A percentile compares a stretch with the other conserved stretches of the same genome.
These are phyloP conservation scores for Acrobasis repandana DNA, from an alignment of 2,888 invertebrate species.

Conservation along the genomic window DNA sequence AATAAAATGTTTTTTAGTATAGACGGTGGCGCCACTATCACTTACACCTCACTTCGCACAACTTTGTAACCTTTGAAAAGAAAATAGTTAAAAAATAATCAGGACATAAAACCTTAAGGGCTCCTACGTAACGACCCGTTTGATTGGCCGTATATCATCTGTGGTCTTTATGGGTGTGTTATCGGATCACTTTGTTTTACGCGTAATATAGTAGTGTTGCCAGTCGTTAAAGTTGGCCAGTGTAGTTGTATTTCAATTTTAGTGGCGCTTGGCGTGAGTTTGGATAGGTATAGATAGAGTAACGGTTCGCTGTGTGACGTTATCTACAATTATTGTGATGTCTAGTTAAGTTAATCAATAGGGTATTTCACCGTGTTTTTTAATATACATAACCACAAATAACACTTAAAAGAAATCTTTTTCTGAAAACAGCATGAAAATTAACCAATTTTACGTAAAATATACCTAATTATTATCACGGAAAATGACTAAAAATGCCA, in stretches of 20 bases:
- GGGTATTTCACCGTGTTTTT: too few species aligned
- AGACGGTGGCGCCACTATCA: not conserved
- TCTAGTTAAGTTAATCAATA: too few species aligned
- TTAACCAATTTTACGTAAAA: too few species aligned
- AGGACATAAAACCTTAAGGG: constrained; percentile 34
- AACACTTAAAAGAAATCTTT: too few species aligned
- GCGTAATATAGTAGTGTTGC: constrained; percentile 54
- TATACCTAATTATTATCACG: too few species aligned
- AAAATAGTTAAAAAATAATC: constrained; percentile 30
- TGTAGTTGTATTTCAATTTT: constrained; percentile 31
- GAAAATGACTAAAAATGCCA: too few species aligned
- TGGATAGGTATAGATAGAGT: constrained; percentile 9
- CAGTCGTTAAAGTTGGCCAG: constrained; percentile 30
- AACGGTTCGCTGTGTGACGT: too few species aligned
- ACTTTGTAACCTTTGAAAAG: not conserved
- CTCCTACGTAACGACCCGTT: constrained; percentile 33
- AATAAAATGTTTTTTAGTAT: too few species aligned
- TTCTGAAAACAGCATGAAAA: too few species aligned
- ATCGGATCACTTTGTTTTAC: constrained; percentile 46
- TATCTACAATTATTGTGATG: too few species aligned
- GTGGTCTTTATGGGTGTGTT: constrained; percentile 44
- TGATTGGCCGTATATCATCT: constrained; percentile 50
- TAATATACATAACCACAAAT: too few species aligned
- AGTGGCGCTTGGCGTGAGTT: constrained; percentile 24
- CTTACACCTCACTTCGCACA: not conserved